Conservation (phyloP, 2,797 vertebrate genomes). For the Rhynchotus rufescens region DNA sequence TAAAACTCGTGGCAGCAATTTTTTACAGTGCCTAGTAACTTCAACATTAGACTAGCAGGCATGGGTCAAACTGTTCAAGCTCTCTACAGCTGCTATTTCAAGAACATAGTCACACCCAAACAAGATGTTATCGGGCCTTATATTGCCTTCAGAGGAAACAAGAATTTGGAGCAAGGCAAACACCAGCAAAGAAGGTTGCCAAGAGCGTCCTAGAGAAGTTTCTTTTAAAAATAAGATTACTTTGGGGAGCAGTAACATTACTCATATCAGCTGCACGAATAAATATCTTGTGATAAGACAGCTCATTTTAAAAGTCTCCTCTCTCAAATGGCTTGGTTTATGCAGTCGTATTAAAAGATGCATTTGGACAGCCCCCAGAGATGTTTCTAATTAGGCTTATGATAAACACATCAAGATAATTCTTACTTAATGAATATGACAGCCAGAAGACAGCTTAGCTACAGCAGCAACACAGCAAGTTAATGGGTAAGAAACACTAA, state of each 20-base stretch:
- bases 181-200: not conserved
- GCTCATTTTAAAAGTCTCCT: not conserved
- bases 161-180: not conserved
- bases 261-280: not conserved
- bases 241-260: not conserved
- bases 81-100: not conserved
- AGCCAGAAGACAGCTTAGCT: not conserved
- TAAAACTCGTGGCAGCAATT: not conserved
- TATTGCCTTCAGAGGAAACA: not conserved
- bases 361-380: not conserved
- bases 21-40: not conserved
- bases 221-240: not conserved
- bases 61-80: not conserved
- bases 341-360: not conserved
- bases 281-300: not conserved
- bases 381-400: not conserved
- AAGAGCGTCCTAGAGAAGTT: not conserved
- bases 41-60: not conserved
- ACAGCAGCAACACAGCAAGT: not conserved
- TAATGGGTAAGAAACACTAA: not conserved
- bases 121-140: not conserved
- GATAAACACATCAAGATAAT: not conserved
- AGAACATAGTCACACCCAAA: not conserved
- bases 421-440: not conserved
- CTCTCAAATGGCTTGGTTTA: not conserved